These are phyloP conservation scores for Phallusia fumigata DNA, from an alignment of 23 tunicate genomes.

Conservation along the genomic window DNA sequence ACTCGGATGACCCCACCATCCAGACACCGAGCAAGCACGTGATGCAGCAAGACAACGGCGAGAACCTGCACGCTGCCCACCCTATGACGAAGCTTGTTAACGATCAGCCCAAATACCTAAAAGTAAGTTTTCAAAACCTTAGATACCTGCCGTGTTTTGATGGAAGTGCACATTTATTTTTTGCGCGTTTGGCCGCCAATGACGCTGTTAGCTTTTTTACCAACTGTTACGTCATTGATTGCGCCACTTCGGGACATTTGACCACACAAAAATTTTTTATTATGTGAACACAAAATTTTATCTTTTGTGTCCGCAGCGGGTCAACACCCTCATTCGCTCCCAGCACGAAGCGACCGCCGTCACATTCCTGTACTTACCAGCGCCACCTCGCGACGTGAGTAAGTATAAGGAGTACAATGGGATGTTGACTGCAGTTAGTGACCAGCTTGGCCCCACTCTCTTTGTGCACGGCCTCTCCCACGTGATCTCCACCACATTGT, in stretches of 20 bases:
- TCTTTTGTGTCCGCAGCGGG: constrained; percentile 13
- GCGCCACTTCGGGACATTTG: too few relatives aligned
- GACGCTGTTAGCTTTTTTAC: too few relatives aligned
- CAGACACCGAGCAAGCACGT: constrained; percentile 18
- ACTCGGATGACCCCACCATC: constrained; percentile 1
- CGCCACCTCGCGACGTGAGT: constrained; percentile 36
- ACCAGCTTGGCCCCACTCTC: constrained; percentile 52
- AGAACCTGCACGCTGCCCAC: constrained; percentile 31
- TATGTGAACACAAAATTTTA: not conserved
- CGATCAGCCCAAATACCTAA: constrained; percentile 29
- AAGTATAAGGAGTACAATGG: constrained; percentile 26
- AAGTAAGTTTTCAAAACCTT: constrained; percentile 12
- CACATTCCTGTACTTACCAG: constrained; percentile 53
- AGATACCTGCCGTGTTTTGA: not conserved
- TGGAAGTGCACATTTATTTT: not conserved
- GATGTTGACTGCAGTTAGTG: constrained; percentile 34
- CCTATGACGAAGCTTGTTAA: constrained; percentile 17
- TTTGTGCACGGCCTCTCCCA: constrained; percentile 61
- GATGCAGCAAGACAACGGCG: constrained; percentile 1
- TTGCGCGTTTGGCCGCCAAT: too few relatives aligned
- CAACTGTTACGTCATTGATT: too few relatives aligned
- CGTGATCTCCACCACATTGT: constrained; percentile 41
- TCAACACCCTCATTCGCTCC: constrained; percentile 39
- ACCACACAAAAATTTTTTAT: too few relatives aligned
- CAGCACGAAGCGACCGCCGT: constrained; percentile 41